A percentile compares a stretch with the other conserved stretches of the same genome.
These are phyloP conservation scores for Arnoldichthys spilopterus DNA, from an alignment of 2,797 vertebrate species.

Conservation along the genomic window DNA sequence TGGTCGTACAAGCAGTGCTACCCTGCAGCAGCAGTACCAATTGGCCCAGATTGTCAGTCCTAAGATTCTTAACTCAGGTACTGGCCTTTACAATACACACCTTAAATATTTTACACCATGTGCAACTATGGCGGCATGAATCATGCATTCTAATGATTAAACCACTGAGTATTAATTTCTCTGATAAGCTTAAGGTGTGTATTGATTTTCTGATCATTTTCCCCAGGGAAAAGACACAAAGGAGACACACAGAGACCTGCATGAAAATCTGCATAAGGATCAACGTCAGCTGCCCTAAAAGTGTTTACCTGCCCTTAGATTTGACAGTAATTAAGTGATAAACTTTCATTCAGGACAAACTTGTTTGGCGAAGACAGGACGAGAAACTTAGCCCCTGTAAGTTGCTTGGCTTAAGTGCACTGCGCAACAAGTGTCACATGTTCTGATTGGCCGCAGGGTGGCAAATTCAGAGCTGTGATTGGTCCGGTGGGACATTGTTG, in stretches of 20 bases:
- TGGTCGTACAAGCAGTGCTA: conserved; percentile 23
- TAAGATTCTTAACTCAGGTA: background rate
- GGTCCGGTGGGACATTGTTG: conserved; percentile 39
- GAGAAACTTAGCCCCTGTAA: conserved; percentile 2
- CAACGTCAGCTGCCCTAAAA: conserved; percentile 49
- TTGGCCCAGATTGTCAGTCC: conserved; percentile 34
- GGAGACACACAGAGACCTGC: background rate
- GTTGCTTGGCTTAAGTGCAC: conserved; percentile 44
- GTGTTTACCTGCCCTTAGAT: conserved; percentile 53
- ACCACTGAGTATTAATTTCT: conserved; percentile 35
- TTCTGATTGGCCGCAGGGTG: conserved; percentile 55
- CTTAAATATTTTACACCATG: conserved; percentile 64
- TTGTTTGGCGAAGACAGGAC: conserved; percentile 15
- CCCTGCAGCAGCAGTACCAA: conserved; percentile 33
- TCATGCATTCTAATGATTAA: conserved; percentile 48
- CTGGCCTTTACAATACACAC: conserved; percentile 59
- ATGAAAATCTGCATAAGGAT: conserved; percentile 13
- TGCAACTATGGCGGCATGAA: conserved; percentile 61
- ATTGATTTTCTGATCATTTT: background rate
- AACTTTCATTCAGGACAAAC: conserved; percentile 49
- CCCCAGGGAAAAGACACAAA: background rate
- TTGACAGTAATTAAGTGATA: conserved; percentile 49
- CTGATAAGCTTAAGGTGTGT: conserved; percentile 53
- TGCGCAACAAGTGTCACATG: conserved; percentile 41
- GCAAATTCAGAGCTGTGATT: conserved; percentile 27